Base-by-base conservation (phyloP, 2,888 invertebrate species). In the Chaitophorus viminalis region DNA sequence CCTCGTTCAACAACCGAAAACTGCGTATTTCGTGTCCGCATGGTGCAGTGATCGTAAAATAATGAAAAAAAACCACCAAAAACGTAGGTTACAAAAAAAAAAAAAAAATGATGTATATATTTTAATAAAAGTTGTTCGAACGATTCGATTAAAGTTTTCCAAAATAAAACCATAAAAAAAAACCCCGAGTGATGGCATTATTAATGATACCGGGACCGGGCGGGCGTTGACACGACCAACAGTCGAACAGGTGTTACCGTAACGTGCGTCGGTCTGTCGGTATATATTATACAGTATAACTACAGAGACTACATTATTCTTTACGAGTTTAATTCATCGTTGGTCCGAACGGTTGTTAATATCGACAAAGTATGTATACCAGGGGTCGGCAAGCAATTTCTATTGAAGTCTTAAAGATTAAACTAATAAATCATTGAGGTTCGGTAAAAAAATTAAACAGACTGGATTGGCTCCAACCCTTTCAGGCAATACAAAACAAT, bases 91-190 rank as follows among this genome's bases (percentile, higher is more conserved):
- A 60, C 4, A 18, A 60, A 46, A 46, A 14, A 46, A 46, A 46
- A 9, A 46, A 46, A 14, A 46, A 8, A 60, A 60, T 21, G 21
- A 60, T 60, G 60, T 60, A 60, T 60, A 60, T 25, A 60, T 68
- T 68, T 68, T 68, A 68, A 68, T 68, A 68, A 68, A 68, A n/a
- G 68, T 68, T 68, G 68, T 68, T 68, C 68, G 68, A 68, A 68
- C 29, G 68, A 11, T 68, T n/a, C n/a, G 25, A n/a, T 68, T 29
- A 68, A 68, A 68, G 68, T 68, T 68, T 68, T n/a, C 6, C 8
- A 5, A 68, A 25, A 68, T 9, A 68, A 68, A n/a, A 68, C 68
- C 68, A 68, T 68, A 68, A 68, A 68, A 68, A 68, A 46, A 3
- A 3, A 3, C 36, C 46, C 68, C 29, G 11, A 68, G 68, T n/a